phyloP scores from a whole-genome alignment of 1,140 invertebrate genomes.

The Caenorhabditis latens region DNA sequence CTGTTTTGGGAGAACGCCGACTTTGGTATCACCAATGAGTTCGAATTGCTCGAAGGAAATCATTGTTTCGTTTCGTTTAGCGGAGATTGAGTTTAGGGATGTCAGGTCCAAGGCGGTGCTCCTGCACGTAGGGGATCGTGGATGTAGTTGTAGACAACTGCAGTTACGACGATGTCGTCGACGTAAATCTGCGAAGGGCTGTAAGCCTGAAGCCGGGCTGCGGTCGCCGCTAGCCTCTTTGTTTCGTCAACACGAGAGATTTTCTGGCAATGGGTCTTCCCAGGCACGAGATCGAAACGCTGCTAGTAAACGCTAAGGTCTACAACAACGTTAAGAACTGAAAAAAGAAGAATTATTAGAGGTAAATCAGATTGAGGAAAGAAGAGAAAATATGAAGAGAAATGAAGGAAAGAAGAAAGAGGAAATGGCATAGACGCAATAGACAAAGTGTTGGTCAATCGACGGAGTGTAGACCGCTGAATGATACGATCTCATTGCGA shows the following conservation, averaged over 20 bases:
- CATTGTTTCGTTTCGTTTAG: not conserved
- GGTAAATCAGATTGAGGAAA: not conserved
- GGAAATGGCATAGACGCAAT: not conserved
- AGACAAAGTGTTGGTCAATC: slow-evolving; percentile 25
- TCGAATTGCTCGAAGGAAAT: slow-evolving; percentile 29
- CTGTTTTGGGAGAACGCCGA: slow-evolving; percentile 30
- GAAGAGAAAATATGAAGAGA: not conserved
- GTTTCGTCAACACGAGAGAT: slow-evolving; percentile 39
- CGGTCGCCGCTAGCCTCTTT: slow-evolving; percentile 51
- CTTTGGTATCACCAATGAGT: slow-evolving; percentile 16
- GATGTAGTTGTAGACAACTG: slow-evolving; percentile 40
- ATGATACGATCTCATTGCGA: slow-evolving; percentile 1
- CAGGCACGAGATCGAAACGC: slow-evolving; percentile 45
- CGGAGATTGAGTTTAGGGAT: not conserved
- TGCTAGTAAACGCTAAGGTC: slow-evolving; percentile 22
- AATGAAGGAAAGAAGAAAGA: not conserved
- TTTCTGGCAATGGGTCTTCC: slow-evolving; percentile 53
- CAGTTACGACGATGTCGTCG: slow-evolving; percentile 42
- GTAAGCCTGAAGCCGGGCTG: slow-evolving; percentile 48
- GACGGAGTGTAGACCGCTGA: not conserved
- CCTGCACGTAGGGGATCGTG: slow-evolving; percentile 34
- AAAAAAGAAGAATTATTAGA: slow-evolving; percentile 2
- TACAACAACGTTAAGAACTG: slow-evolving; percentile 49
- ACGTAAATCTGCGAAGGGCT: slow-evolving; percentile 11
- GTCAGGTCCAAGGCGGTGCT: slow-evolving; percentile 42